Evolutionary conservation across 2,113 vertebrate genomes (phyloP).

Genomic region (Cyprinodon tularosa): DNA sequence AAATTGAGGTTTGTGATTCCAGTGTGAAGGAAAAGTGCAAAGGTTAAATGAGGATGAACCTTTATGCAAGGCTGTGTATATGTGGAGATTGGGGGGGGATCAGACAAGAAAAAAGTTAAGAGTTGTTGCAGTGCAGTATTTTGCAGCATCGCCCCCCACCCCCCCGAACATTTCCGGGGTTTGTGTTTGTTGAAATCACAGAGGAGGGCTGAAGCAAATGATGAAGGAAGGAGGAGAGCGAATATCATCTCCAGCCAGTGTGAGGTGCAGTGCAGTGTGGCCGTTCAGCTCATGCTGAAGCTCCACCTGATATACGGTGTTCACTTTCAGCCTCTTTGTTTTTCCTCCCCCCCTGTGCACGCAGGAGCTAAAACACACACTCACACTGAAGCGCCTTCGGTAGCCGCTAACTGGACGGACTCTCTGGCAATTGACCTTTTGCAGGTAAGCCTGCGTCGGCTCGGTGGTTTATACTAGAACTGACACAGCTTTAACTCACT

Average conservation of each 20-base stretch:
- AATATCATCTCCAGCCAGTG: conserved; percentile 34
- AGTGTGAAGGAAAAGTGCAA: too few relatives aligned
- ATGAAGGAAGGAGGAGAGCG: conserved; percentile 18
- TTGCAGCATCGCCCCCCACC: neutral
- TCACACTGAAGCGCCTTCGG: conserved; percentile 80
- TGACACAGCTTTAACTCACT: neutral
- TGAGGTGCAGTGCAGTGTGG: conserved; percentile 62
- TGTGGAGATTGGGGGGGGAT: neutral
- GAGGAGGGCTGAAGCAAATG: conserved; percentile 5
- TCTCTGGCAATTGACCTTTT: conserved; percentile 86
- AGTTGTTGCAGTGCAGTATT: conserved; percentile 4
- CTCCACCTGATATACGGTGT: conserved; percentile 36
- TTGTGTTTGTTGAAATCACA: conserved; percentile 4
- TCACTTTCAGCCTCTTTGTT: conserved; percentile 24
- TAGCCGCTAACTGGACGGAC: conserved; percentile 85
- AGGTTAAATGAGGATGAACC: too few relatives aligned
- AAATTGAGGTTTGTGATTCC: too few relatives aligned
- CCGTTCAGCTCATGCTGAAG: conserved; percentile 40
- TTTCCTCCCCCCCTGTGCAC: conserved; percentile 1
- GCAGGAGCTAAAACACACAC: conserved; percentile 78
- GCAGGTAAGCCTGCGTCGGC: conserved; percentile 72
- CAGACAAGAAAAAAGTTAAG: neutral
- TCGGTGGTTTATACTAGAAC: neutral
- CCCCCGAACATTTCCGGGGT: neutral
- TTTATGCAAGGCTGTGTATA: too few relatives aligned